Evolutionary conservation across 2,113 vertebrate species (phyloP).

Genomic region (Lota lota): DNA sequence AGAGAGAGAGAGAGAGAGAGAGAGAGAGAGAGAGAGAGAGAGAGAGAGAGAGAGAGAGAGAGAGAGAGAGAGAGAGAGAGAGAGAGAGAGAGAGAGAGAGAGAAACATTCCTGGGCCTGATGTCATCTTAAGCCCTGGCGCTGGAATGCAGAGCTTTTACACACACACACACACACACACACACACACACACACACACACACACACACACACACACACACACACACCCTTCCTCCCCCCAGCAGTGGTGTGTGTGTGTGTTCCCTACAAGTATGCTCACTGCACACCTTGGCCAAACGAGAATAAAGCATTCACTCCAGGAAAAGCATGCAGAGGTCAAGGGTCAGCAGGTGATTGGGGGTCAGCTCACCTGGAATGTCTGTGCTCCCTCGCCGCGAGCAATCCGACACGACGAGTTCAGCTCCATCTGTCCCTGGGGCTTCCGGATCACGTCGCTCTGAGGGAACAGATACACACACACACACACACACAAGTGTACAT

Average conservation of each 20-base stretch:
- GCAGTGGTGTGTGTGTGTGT: background rate
- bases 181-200: too few species aligned
- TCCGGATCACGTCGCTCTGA: conserved; percentile 86
- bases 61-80: too few species aligned
- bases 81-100: conserved; percentile 19
- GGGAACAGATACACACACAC: conserved; percentile 15
- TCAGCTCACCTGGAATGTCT: conserved; percentile 81
- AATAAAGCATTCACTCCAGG: too few species aligned
- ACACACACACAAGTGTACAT: background rate
- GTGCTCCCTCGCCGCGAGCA: conserved; percentile 81
- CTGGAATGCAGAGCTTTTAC: conserved; percentile 43
- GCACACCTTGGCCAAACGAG: too few species aligned
- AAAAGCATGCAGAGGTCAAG: too few species aligned
- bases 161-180: too few species aligned
- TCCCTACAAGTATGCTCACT: background rate
- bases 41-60: conserved; percentile 19
- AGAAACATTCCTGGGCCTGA: conserved; percentile 53
- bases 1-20: conserved; percentile 23
- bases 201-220: too few species aligned
- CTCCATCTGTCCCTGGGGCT: conserved; percentile 86
- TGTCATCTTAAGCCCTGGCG: conserved; percentile 48
- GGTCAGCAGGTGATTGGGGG: too few species aligned
- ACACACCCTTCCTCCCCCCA: too few species aligned
- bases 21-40: too few species aligned
- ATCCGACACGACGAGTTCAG: conserved; percentile 84